These are phyloP conservation scores for Wasmannia auropunctata DNA, from an alignment of 1,140 invertebrate species.

Conservation along the genomic window DNA sequence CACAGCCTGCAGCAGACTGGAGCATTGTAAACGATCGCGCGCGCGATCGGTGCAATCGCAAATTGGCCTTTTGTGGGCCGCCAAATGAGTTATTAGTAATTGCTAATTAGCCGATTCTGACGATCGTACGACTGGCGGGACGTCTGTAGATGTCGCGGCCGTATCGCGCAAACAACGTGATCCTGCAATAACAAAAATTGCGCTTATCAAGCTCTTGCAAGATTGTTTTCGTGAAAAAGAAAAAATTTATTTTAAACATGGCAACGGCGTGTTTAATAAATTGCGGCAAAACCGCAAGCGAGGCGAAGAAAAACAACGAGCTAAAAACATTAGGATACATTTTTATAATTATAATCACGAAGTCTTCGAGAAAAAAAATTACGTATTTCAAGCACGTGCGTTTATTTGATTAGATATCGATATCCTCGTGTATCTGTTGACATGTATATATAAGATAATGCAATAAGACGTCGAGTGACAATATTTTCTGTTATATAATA, in stretches of 20 bases:
- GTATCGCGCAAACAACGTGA: not conserved
- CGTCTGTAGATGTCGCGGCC: not conserved
- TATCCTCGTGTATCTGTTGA: not conserved
- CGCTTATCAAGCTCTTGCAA: not conserved
- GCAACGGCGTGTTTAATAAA: not conserved
- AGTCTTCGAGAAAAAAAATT: not conserved
- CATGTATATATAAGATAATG: not conserved
- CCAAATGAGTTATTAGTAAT: conserved; percentile 23
- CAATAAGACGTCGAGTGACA: not conserved
- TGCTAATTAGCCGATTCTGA: conserved; percentile 14
- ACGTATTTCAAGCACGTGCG: not conserved
- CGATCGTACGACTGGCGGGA: not conserved
- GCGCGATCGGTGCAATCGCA: conserved; percentile 5
- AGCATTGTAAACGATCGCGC: conserved; percentile 20
- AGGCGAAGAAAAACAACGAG: not conserved
- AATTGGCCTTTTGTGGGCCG: conserved; percentile 15
- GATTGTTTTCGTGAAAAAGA: not conserved
- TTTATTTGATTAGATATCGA: not conserved
- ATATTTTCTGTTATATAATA: not conserved
- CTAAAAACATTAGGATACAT: not conserved
- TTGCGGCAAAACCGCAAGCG: not conserved
- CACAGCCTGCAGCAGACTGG: not conserved
- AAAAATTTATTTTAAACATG: not conserved
- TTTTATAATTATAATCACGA: not conserved
- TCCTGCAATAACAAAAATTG: not conserved